A percentile compares a stretch with the other conserved stretches of the same genome.
phyloP scores from a whole-genome alignment of 1,140 invertebrate species.

The Arctopsyche grandis region DNA sequence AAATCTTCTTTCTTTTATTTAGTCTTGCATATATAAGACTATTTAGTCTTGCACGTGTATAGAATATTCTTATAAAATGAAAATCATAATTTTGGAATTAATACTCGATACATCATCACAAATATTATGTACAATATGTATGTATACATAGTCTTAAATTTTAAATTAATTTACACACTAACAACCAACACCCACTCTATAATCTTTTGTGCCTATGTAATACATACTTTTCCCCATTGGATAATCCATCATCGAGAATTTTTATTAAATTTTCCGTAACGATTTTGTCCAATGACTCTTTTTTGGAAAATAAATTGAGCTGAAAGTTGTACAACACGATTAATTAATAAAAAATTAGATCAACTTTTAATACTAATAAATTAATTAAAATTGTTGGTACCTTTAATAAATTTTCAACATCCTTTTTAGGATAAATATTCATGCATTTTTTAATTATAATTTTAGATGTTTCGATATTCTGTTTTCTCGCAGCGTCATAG shows the following conservation, averaged over 20 bases:
- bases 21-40: background rate
- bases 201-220: background rate
- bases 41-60: background rate
- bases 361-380: background rate
- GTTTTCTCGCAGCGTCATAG: no score
- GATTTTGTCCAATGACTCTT: background rate
- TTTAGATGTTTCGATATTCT: background rate
- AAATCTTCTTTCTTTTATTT: no score
- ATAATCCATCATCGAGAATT: background rate
- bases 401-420: background rate
- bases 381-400: no score
- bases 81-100: background rate
- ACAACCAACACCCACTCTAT: background rate
- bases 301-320: background rate
- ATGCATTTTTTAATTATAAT: background rate
- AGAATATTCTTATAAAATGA: background rate
- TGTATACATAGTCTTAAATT: no score
- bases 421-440: background rate
- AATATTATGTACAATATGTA: no score
- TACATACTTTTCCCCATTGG: constrained; percentile 10
- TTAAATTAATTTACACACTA: no score
- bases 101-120: background rate
- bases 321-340: no score
- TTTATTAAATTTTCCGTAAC: background rate
- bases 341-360: background rate